These are phyloP conservation scores for Tanytarsus gracilentus DNA, from an alignment of 2,888 invertebrate species.

Conservation along the genomic window DNA sequence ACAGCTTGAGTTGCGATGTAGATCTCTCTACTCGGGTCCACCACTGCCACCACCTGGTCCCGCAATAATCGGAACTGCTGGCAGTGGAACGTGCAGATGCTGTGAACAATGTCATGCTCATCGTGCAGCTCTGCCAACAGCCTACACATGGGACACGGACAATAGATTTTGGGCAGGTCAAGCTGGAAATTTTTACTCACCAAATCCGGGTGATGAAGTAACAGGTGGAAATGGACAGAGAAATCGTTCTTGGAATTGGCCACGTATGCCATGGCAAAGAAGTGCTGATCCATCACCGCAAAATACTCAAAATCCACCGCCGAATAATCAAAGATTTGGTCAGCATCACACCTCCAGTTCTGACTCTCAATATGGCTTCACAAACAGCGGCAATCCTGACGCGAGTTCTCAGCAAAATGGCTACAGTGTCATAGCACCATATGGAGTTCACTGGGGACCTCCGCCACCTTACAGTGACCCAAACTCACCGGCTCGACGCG, in stretches of 20 bases:
- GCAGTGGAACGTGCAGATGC: conserved; percentile 51
- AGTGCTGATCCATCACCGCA: conserved; percentile 42
- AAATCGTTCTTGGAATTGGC: conserved; percentile 54
- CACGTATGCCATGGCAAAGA: conserved; percentile 62
- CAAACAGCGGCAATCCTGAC: conserved; percentile 39
- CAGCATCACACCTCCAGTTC: conserved; percentile 62
- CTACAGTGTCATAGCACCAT: conserved; percentile 51
- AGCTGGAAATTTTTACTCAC: conserved; percentile 74
- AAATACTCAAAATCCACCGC: conserved; percentile 32
- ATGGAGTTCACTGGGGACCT: conserved; percentile 67
- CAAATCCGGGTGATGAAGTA: conserved; percentile 56
- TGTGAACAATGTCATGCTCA: conserved; percentile 56
- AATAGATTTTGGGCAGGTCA: conserved; percentile 52
- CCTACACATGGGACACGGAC: conserved; percentile 50
- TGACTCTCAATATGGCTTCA: conserved; percentile 75
- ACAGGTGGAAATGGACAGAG: conserved; percentile 31
- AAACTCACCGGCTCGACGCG: conserved; percentile 56
- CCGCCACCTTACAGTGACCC: conserved; percentile 82
- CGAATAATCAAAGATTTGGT: conserved; percentile 33
- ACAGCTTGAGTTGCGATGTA: conserved; percentile 73
- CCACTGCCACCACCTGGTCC: conserved; percentile 40
- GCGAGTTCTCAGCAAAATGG: conserved; percentile 37
- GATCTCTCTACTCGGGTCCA: conserved; percentile 57
- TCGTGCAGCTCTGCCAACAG: conserved; percentile 50
- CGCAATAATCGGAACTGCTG: conserved; percentile 40